phyloP scores from a whole-genome alignment of 2,797 vertebrate genomes.

The Sebastes goodei region DNA sequence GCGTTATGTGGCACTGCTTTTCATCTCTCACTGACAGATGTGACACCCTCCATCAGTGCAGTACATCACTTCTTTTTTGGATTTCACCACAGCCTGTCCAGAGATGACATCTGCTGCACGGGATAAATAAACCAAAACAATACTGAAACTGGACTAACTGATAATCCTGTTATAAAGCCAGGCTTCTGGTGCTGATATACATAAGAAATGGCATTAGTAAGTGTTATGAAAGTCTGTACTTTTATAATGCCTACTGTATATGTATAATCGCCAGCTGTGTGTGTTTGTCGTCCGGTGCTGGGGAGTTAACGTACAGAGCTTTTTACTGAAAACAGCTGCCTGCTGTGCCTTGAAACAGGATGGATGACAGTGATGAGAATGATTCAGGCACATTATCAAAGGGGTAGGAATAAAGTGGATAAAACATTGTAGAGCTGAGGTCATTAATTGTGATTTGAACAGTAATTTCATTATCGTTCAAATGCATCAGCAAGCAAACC shows the following conservation, averaged over 20 bases:
- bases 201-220: background rate
- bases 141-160: background rate
- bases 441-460: no score
- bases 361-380: background rate
- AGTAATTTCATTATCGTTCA: no score
- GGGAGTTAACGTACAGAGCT: background rate
- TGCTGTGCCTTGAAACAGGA: background rate
- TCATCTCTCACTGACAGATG: constrained; percentile 16
- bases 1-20: background rate
- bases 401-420: no score
- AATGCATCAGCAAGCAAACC: no score
- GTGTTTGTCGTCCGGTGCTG: background rate
- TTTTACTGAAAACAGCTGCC: background rate
- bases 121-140: background rate
- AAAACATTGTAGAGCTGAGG: no score
- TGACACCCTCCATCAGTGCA: background rate
- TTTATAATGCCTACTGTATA: background rate
- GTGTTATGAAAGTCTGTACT: background rate
- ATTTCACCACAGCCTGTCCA: background rate
- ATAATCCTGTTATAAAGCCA: background rate
- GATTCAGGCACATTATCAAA: rapidly evolving
- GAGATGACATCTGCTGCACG: background rate
- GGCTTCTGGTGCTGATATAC: background rate
- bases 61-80: background rate
- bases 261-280: no score